Conservation (phyloP, 2,888 invertebrate species). For the Geophilus truncorum region DNA sequence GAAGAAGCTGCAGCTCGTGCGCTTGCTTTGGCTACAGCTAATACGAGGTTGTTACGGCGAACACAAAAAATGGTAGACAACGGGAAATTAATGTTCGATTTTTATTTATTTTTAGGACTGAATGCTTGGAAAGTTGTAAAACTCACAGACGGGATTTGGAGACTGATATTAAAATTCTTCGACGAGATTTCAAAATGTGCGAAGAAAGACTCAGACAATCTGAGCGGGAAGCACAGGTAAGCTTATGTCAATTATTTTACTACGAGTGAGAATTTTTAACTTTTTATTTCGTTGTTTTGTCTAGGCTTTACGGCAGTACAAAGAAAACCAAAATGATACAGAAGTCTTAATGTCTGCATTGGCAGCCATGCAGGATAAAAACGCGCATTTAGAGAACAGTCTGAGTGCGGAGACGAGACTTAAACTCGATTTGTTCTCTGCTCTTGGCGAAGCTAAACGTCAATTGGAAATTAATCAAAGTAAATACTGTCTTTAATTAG, state of each 20-base stretch:
- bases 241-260: not conserved
- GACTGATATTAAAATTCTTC: constrained; percentile 61
- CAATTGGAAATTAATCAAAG: constrained; percentile 81
- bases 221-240: constrained; percentile 57
- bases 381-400: constrained; percentile 83
- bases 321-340: constrained; percentile 61
- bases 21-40: constrained; percentile 45
- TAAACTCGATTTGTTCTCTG: constrained; percentile 95
- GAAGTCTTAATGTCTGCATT: constrained; percentile 75
- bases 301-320: constrained; percentile 56
- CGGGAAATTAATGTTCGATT: not conserved
- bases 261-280: not conserved
- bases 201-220: constrained; percentile 60
- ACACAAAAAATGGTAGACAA: not conserved
- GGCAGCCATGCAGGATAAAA: constrained; percentile 81
- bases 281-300: constrained; percentile 38
- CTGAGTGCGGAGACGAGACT: constrained; percentile 94
- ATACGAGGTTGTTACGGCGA: constrained; percentile 28
- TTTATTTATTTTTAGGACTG: constrained; percentile 44
- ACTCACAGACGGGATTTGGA: constrained; percentile 59
- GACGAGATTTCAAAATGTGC: constrained; percentile 58
- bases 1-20: constrained; percentile 54
- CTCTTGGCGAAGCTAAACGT: constrained; percentile 89
- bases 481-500: constrained; percentile 53
- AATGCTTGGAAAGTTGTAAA: constrained; percentile 65